Base-by-base conservation (phyloP, 2,888 invertebrate genomes). In the Sesamia inferens region DNA sequence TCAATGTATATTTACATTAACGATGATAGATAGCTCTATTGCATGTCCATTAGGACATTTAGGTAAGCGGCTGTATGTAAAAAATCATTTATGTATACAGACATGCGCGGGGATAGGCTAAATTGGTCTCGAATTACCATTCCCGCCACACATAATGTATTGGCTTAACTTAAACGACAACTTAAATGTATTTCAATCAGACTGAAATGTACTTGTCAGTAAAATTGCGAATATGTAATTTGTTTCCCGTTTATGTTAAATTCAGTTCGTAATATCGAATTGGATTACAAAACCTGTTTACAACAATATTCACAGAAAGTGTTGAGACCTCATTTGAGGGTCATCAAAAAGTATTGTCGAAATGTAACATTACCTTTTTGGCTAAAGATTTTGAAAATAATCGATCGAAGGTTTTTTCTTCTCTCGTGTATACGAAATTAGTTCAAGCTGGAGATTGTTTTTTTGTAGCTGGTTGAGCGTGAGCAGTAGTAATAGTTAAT, bases 1-100 rank as follows among this genome's bases (percentile, higher is more conserved):
- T 59, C 68, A 75, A 82, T 61, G 13, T 3, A 48, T 64, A 68
- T 74, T 63, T 74, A 74, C 48, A 78, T 82, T 82, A 82, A 79
- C 71, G 75, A 81, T 82, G 82, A 82, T 82, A 81, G 75, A 82
- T 81, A 74, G 59, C 71, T 82, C 61, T 71, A 79, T 81, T 75
- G 71, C 79, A 79, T 58, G 79, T 71, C 75, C 82, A 79, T 78
- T 81, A 81, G 63, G 57, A 57, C 82, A 63, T 75, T 79, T 82
- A 82, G 78, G 82, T 81, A 63, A 81, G 58, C 59, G 68, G 71
- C 16, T 59, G 65, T 74, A 68, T 22, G 59, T 82, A 58, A 74
- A 65, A 62, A 74, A 70, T 70, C 47, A 81, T 58, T 72, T 59
- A 71, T 16, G 57, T 65, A 78, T 68, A 75, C 68, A 71, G 51